Conservation (phyloP, 2,888 invertebrate species). For the Dynastes tityus region DNA sequence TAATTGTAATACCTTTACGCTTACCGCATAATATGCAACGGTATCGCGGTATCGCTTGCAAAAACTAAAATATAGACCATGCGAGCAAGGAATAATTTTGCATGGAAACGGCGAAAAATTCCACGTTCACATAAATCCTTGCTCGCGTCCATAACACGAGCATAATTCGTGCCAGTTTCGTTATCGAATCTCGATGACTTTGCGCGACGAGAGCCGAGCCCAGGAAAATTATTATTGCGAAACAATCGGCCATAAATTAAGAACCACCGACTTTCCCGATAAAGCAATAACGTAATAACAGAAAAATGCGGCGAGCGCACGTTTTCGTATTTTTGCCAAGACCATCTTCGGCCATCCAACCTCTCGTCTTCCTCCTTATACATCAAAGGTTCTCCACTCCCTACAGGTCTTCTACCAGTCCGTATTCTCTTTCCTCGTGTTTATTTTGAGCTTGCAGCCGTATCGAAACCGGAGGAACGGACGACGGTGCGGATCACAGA, state of each 20-base stretch:
- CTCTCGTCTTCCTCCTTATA: conserved; percentile 24
- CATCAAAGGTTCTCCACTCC: conserved; percentile 7
- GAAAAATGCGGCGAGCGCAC: conserved; percentile 46
- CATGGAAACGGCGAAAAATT: conserved; percentile 22
- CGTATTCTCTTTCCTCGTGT: conserved; percentile 29
- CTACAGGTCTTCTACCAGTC: background rate
- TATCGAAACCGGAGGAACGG: conserved; percentile 23
- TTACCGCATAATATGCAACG: too few species aligned
- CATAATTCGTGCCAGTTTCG: conserved; percentile 41
- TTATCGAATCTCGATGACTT: conserved; percentile 39
- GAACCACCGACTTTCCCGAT: conserved; percentile 45
- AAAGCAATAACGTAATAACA: conserved; percentile 50
- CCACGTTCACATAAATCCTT: conserved; percentile 28
- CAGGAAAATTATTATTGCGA: conserved; percentile 44
- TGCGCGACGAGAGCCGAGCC: conserved; percentile 14
- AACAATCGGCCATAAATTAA: conserved; percentile 45
- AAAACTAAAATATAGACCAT: too few species aligned
- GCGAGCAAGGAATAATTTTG: conserved; percentile 1
- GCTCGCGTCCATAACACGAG: conserved; percentile 29
- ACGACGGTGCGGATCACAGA: conserved; percentile 28
- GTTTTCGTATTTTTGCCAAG: conserved; percentile 41
- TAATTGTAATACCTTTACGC: too few species aligned
- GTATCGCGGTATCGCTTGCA: too few species aligned
- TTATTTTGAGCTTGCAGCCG: conserved; percentile 25
- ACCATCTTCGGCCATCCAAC: conserved; percentile 39